Evolutionary conservation across 2,888 invertebrate genomes (phyloP).

Genomic region (Cephus sareptanus): DNA sequence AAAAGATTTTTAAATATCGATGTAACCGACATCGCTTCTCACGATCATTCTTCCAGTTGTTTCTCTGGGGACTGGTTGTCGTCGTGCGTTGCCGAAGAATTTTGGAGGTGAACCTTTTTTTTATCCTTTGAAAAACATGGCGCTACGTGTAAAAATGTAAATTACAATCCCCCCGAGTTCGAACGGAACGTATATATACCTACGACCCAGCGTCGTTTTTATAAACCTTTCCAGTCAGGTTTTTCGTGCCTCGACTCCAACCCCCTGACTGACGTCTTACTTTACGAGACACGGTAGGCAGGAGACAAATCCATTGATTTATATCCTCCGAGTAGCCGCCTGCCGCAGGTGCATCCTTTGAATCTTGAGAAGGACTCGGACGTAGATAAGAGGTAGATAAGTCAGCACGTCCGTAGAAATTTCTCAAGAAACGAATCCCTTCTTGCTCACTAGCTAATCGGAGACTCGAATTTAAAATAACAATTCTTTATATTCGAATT

Average conservation of each 20-base stretch:
- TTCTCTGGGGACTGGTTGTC: not conserved
- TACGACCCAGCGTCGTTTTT: constrained; percentile 1
- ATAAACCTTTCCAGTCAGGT: not conserved
- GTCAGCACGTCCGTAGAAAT: constrained; percentile 1
- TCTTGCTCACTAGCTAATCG: not conserved
- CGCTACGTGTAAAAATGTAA: constrained; percentile 2
- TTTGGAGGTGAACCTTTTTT: not conserved
- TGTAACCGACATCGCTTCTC: not conserved
- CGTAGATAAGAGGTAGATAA: not conserved
- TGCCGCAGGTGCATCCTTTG: constrained; percentile 23
- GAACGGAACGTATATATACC: not conserved
- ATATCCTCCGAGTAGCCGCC: constrained; percentile 14
- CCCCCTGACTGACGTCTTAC: constrained; percentile 17
- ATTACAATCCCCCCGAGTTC: not conserved
- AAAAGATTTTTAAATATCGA: not conserved
- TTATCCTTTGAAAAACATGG: not conserved
- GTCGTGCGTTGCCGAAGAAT: not conserved
- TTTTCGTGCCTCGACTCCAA: not conserved
- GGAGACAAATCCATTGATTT: constrained; percentile 23
- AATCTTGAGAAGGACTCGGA: constrained; percentile 10
- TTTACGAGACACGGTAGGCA: constrained; percentile 20
- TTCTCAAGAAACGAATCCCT: not conserved
- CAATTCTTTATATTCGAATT: not conserved
- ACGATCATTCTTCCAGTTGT: not conserved
- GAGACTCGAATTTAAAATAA: not conserved